Base-by-base conservation (phyloP, 2,113 vertebrate species). In the Oryctolagus cuniculus region DNA sequence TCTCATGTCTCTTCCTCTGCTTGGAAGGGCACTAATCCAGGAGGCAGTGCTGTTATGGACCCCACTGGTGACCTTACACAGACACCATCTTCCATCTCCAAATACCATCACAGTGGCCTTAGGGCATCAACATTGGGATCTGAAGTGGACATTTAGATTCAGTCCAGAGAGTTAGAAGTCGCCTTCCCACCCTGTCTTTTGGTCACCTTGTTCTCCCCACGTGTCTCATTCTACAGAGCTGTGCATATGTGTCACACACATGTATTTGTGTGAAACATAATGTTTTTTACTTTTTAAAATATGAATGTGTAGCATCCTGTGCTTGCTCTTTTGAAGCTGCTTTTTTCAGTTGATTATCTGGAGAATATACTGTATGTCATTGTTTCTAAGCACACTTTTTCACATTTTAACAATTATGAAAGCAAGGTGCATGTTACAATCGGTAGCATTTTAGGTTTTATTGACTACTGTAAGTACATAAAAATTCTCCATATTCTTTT, bases 221-320 rank as follows among this genome's bases (percentile, higher is more conserved):
- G 25, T 31, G 27, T 77, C 29, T 44, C 38, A 36, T 83, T 84
- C 55, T 91, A n/a, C 58, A 90, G 66, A 81, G 21, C 25, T 22
- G 29, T 63, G 27, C 7, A 2, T 58, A 10, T 78, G 10, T 75
- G 31, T 16, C 49, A 90, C 34, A 21, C 6, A 25, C 36, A 86
- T 16, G 13, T 72, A 79, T 74, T 61, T 61, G n/a, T 53, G 21
- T 75, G n/a, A 79, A 92, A 38, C 25, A n/a, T 2, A 63, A 38
- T 66, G 21, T 90, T 19, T 82, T 81, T 91, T 75, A 3, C 53
- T 63, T 85, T 89, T 93, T 73, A 79, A 79, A 84, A 70, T 83
- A 36, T 38, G 49, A 51, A 63, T 58, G 36, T 83, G 6, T 44
- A 94, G 51, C 66, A 75, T 55, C 11, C 31, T 78, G 2, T 34